Evolutionary conservation across 2,113 vertebrate species (phyloP), one percentile per base, ranked within the genome.

Genomic region (Alligator sinensis): DNA sequence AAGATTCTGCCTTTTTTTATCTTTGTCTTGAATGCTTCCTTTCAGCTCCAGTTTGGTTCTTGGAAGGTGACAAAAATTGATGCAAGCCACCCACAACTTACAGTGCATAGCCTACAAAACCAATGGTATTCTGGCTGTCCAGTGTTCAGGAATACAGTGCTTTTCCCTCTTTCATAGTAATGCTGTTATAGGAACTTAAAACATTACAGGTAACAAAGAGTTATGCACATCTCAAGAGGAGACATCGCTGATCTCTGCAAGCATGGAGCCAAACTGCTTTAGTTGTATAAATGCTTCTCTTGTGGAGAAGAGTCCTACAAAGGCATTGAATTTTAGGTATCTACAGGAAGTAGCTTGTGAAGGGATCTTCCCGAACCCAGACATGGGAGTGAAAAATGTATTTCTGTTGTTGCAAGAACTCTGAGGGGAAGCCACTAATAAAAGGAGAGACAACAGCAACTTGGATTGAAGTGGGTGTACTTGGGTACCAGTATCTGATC

Each of bases 361-460:
- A 86, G 76, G 22, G 28, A 78, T 6, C 0, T 1, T 30, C 60
- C 75, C n/a, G 68, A 88, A 92, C 14, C 21, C n/a, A 87, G 78
- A 79, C 76, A 47, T 68, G 84, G 82, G 24, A 7, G 4, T 70
- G 64, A 64, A 89, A 87, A 10, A 0, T 76, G 59, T 38, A 16
- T 63, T 27, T 57, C 68, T 84, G 19, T 82, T 18, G 14, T 77
- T 74, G 5, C 4, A 95, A 79, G 91, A 93, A 38, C 82, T 84
- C n/a, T 1, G 21, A 38, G 78, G 78, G 18, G 9, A 81, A 34
- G 8, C 15, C 70, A n/a, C 34, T 3, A 34, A 11, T 60, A 4
- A n/a, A 84, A 72, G 64, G 64, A 63, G 5, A 77, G 72, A 83
- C 7, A 64, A 38, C 77, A 68, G 34, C 70, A 38, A 11, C 5